Evolutionary conservation across 2,888 invertebrate species (phyloP), one percentile per base, ranked within the genome.

Genomic region (Synanthedon andrenaeformis): DNA sequence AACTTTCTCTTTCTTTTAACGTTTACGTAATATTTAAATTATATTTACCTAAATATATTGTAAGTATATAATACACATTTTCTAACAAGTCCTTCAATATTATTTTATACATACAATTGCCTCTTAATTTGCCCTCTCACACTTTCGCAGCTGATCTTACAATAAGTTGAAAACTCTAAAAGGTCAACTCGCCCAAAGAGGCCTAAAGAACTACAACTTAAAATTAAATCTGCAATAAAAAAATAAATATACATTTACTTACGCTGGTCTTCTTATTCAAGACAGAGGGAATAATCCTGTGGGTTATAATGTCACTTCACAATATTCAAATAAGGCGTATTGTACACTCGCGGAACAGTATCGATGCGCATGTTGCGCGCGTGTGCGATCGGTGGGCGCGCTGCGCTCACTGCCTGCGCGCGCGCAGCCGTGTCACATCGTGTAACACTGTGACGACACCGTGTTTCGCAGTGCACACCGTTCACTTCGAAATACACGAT

Each of bases 141-240:
- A 75, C 78, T 81, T 79, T 83, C 74, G 76, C 83, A 82, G 80
- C 78, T 82, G 81, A 81, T 81, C 49, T 49, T 19, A 49, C 58
- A 58, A 62, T 64, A 66, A 68, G 67, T 68, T 67, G 65, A 61
- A 58, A 61, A 56, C 62, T 59, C 28, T 17, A 62, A 72, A 69
- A 72, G 71, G 68, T 71, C 66, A 70, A 51, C 50, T 19, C 12
- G 13, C 45, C 45, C 45, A 4, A 35, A 12, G 49, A 49, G 19
- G 23, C 11, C 19, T 49, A 11, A 49, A 19, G 49, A 19, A 49
- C 8, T 45, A 45, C 1, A 45, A 14, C 5, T 17, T 49, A 12
- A 49, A 14, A 49, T 10, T 45, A 2, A 12, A 10, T 12, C 1
- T 49, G 49, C 3, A 11, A n/a, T 45, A 45, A 45, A 13, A n/a